Percentiles rank a stretch among this genome's conserved stretches.
Evolutionary conservation across 37 sponge, comb jelly and placozoan genomes (phyloP).

Genomic region (Aplysina aerophoba): DNA sequence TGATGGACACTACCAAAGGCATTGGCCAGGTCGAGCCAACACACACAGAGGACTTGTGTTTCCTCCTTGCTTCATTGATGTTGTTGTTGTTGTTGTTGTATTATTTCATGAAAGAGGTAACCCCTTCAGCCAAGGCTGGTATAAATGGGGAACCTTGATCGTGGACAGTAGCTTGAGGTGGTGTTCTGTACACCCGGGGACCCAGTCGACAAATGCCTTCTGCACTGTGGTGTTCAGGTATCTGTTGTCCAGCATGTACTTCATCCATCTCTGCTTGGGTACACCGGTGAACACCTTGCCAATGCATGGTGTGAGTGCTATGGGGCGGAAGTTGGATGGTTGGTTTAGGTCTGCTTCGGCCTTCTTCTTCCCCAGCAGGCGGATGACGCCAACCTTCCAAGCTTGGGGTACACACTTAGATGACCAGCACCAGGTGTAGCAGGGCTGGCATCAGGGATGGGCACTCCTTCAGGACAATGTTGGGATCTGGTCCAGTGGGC

Average conservation of each 20-base stretch:
- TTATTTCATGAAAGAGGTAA: conserved; percentile 27
- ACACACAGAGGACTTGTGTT: conserved; percentile 33
- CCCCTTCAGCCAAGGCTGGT: conserved; percentile 15
- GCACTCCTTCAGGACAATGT: background rate
- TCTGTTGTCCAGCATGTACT: conserved; percentile 19
- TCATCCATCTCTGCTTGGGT: conserved; percentile 8
- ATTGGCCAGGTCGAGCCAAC: background rate
- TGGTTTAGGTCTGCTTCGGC: conserved; percentile 3
- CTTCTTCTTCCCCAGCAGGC: background rate
- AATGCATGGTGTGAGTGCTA: conserved; percentile 2
- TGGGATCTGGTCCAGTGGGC: background rate
- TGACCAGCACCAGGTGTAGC: conserved; percentile 3
- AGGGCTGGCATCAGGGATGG: background rate
- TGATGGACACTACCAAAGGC: conserved; percentile 36
- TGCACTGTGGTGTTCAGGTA: conserved; percentile 32
- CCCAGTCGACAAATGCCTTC: conserved; percentile 8
- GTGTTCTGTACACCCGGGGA: conserved; percentile 44
- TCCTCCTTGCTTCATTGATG: background rate
- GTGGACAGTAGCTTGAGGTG: conserved; percentile 24
- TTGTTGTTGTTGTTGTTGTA: background rate
- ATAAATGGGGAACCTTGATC: no score
- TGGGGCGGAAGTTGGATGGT: background rate
- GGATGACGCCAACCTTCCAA: conserved; percentile 19
- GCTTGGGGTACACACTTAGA: conserved; percentile 7
- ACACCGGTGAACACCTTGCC: conserved; percentile 9